phyloP scores from a whole-genome alignment of 2,888 invertebrate species.

The Anodontia alba region DNA sequence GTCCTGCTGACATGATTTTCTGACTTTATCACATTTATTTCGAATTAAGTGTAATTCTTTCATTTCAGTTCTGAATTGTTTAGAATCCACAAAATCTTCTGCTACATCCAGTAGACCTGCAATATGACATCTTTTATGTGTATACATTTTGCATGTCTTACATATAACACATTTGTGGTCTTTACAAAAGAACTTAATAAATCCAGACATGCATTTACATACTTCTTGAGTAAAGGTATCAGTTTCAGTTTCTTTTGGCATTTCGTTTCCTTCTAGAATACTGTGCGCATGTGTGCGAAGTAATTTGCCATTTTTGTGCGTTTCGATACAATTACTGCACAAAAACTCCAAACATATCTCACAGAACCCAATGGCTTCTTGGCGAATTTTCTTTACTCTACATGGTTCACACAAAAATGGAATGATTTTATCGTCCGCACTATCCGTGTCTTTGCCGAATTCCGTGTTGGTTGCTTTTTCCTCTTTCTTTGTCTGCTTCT shows the following conservation, averaged over 20 bases:
- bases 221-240: neutral
- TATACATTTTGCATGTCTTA: neutral
- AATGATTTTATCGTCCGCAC: neutral
- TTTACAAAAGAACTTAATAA: conserved; percentile 2
- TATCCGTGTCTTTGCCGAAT: no score
- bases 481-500: neutral
- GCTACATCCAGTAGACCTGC: neutral
- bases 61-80: neutral
- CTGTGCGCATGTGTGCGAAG: neutral
- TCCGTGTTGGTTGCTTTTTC: neutral
- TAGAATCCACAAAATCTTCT: conserved; percentile 6
- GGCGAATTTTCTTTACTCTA: neutral
- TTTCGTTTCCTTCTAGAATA: neutral
- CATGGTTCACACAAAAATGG: conserved; percentile 7
- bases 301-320: neutral
- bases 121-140: neutral
- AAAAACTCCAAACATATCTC: neutral
- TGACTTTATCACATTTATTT: neutral
- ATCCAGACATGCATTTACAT: neutral
- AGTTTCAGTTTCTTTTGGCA: neutral
- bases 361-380: neutral
- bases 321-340: neutral
- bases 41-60: neutral
- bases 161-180: neutral
- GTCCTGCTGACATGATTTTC: neutral